Conservation (phyloP, 2,888 invertebrate genomes). For the Octonoba sinensis region DNA sequence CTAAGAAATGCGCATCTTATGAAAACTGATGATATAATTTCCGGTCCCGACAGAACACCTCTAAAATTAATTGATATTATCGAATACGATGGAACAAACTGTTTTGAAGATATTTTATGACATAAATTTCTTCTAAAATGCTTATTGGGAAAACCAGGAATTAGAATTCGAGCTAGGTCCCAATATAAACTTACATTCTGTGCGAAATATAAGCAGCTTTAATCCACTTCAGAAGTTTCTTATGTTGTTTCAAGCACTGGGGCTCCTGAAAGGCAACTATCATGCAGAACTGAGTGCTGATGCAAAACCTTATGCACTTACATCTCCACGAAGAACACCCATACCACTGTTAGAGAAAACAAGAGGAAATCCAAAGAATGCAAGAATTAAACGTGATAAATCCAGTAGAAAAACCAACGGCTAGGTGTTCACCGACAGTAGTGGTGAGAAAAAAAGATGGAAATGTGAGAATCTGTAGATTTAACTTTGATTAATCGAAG, state of each 20-base stretch:
- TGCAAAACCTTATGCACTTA: conserved; percentile 2
- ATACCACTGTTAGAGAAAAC: background rate
- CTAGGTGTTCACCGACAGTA: conserved; percentile 8
- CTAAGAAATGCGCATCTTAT: too few species aligned
- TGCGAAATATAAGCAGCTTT: background rate
- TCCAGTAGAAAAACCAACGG: conserved; percentile 8
- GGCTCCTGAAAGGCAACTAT: background rate
- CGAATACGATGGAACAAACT: background rate
- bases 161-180: background rate
- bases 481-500: background rate
- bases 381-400: conserved; percentile 2
- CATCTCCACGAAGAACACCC: conserved; percentile 1
- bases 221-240: background rate
- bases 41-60: background rate
- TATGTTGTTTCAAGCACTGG: background rate
- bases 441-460: conserved; percentile 19
- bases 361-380: background rate
- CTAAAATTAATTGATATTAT: background rate
- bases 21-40: background rate
- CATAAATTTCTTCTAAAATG: background rate
- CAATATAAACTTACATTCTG: background rate
- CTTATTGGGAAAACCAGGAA: conserved; percentile 7
- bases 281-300: background rate
- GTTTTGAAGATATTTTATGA: conserved; percentile 1
- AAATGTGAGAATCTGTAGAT: conserved; percentile 19